Evolutionary conservation across 2,888 invertebrate genomes (phyloP).

Genomic region (Mesoligia furuncula): DNA sequence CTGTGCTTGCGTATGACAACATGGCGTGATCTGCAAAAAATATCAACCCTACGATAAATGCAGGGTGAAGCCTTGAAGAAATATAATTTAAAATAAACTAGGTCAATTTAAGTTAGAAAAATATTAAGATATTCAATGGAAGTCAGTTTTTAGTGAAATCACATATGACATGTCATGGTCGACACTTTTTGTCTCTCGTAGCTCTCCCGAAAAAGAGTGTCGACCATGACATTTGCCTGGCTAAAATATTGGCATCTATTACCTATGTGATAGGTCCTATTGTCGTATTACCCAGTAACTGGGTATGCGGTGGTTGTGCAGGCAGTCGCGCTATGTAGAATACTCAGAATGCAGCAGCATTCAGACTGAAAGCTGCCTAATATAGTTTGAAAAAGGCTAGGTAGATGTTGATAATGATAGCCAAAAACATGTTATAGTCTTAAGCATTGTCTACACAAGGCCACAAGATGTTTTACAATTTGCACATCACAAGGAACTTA

Average conservation of each 20-base stretch:
- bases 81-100: neutral
- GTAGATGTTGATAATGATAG: no score
- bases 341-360: neutral
- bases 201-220: neutral
- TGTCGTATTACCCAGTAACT: neutral
- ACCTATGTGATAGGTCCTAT: no score
- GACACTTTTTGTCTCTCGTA: neutral
- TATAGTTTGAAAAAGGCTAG: neutral
- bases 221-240: neutral
- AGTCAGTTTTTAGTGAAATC: neutral
- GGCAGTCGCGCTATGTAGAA: neutral
- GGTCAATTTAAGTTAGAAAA: neutral
- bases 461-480: neutral
- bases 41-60: neutral
- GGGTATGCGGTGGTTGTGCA: neutral
- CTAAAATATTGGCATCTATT: neutral
- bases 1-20: neutral
- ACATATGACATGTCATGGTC: neutral
- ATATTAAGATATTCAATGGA: neutral
- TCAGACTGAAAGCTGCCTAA: neutral
- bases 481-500: neutral
- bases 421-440: no score
- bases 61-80: neutral
- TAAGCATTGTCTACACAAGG: neutral
- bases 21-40: neutral